Percentiles rank a stretch among this genome's conserved stretches.
phyloP scores from a whole-genome alignment of 2,113 vertebrate species.

The Lepisosteus oculatus region DNA sequence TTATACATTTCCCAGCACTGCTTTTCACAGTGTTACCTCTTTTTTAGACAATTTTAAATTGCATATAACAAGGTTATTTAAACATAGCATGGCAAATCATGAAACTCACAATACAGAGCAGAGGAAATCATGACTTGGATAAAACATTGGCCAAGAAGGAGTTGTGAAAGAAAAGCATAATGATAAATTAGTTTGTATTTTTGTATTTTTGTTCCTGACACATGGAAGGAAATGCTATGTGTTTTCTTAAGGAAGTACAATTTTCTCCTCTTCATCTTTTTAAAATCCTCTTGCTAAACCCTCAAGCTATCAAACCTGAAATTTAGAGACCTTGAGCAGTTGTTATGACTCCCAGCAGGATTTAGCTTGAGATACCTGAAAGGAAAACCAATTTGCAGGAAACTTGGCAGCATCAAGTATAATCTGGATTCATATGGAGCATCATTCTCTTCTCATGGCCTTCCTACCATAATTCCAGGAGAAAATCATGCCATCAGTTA shows the following conservation, averaged over 20 bases:
- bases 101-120: conserved; percentile 42
- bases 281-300: conserved; percentile 78
- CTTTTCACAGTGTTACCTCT: conserved; percentile 58
- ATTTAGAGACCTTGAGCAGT: conserved; percentile 80
- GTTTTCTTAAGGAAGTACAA: conserved; percentile 93
- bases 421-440: conserved; percentile 62
- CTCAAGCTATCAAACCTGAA: conserved; percentile 78
- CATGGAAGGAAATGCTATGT: conserved; percentile 84
- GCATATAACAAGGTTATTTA: conserved; percentile 62
- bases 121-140: conserved; percentile 39
- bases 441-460: conserved; percentile 68
- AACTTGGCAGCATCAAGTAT: conserved; percentile 61
- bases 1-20: conserved; percentile 54
- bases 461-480: conserved; percentile 70
- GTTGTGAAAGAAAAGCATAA: conserved; percentile 72
- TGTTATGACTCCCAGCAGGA: conserved; percentile 76
- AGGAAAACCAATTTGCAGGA: conserved; percentile 75
- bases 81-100: conserved; percentile 46
- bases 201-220: conserved; percentile 79
- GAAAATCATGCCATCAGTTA: conserved; percentile 18
- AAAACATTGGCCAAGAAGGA: conserved; percentile 63
- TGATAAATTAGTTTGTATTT: conserved; percentile 81
- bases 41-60: conserved; percentile 55
- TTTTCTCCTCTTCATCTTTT: conserved; percentile 91
- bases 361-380: conserved; percentile 68